Percentiles rank a stretch among this genome's conserved stretches.
Conservation (phyloP, 2,888 invertebrate species). For the Lasioglossum leucozonium region DNA sequence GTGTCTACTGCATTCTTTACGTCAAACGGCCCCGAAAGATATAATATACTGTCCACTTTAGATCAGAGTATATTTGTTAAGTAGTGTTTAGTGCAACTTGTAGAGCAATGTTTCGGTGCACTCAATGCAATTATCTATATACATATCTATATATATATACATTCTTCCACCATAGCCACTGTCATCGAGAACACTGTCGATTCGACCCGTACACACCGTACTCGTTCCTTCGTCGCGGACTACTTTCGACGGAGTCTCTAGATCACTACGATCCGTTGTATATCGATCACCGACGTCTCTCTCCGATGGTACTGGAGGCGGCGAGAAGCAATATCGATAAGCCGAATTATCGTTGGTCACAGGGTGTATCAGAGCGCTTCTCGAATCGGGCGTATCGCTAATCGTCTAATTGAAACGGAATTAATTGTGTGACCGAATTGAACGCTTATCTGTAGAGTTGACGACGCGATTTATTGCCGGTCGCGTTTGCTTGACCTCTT, state of each 20-base stretch:
- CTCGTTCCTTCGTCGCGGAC: conserved; percentile 27
- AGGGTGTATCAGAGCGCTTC: conserved; percentile 1
- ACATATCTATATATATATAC: conserved; percentile 38
- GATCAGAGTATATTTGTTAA: conserved; percentile 67
- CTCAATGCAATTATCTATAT: conserved; percentile 67
- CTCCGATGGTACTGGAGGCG: conserved; percentile 70
- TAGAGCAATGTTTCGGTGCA: conserved; percentile 73
- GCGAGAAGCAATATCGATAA: conserved; percentile 12
- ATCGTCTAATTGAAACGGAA: not conserved
- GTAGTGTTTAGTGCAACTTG: conserved; percentile 74
- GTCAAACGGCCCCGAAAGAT: conserved; percentile 48
- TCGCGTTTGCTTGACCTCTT: not conserved
- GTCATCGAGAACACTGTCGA: conserved; percentile 47
- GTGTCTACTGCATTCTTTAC: conserved; percentile 60
- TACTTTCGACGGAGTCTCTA: not conserved
- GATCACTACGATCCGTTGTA: not conserved
- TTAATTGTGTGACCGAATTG: not conserved
- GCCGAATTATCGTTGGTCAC: not conserved
- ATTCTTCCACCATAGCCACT: conserved; percentile 49
- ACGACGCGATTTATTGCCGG: not conserved
- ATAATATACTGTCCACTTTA: conserved; percentile 59
- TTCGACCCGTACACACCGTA: conserved; percentile 42
- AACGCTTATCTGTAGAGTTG: not conserved
- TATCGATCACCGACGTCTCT: conserved; percentile 4
- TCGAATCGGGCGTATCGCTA: not conserved